Percentiles rank a stretch among this genome's conserved stretches.
Conservation (phyloP, 2,888 invertebrate genomes). For the Ischnura elegans region DNA sequence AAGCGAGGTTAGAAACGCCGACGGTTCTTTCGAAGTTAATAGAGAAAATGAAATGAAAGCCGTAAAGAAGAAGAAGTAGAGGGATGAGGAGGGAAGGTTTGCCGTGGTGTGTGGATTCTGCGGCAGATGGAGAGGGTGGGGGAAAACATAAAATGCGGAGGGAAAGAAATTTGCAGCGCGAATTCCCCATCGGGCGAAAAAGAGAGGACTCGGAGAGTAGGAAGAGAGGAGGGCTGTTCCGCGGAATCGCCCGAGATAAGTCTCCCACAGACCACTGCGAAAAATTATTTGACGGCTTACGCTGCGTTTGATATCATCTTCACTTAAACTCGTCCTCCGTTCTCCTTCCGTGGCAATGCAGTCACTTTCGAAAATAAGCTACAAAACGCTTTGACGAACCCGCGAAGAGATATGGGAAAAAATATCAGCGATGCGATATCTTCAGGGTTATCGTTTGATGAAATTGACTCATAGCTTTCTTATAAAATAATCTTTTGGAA, state of each 20-base stretch:
- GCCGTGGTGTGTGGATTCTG: not conserved
- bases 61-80: constrained; percentile 6
- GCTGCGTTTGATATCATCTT: not conserved
- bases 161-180: not conserved
- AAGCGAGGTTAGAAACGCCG: not conserved
- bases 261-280: not conserved
- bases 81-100: not conserved
- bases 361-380: not conserved
- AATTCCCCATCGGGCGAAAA: not conserved
- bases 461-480: too few species aligned
- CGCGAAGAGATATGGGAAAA: too few species aligned
- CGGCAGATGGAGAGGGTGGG: not conserved
- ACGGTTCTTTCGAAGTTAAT: constrained; percentile 7
- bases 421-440: too few species aligned
- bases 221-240: not conserved
- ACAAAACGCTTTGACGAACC: not conserved
- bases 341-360: not conserved
- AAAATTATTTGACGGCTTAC: not conserved
- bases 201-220: not conserved
- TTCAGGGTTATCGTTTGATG: too few species aligned
- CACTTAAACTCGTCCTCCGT: not conserved
- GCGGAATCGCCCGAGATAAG: not conserved
- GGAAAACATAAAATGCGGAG: not conserved
- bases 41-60: constrained; percentile 50
- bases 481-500: too few species aligned